Conservation (phyloP, 2,888 invertebrate species). For the Labia minor region DNA sequence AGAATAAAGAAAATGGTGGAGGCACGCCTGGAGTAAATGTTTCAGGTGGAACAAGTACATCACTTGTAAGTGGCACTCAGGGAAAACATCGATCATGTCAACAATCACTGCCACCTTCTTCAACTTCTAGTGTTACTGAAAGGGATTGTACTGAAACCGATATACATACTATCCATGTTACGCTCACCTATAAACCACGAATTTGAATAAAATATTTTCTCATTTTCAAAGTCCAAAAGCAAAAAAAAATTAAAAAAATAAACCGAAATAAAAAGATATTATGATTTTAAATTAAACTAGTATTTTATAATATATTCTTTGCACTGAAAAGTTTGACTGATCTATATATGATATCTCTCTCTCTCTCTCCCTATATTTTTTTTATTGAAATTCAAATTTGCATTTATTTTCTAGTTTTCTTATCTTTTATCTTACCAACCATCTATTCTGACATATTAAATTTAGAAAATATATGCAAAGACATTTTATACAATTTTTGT, state of each 20-base stretch:
- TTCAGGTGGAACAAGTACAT: slow-evolving; percentile 25
- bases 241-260: background rate
- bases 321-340: slow-evolving; percentile 7
- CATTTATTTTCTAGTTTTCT: background rate
- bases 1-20: slow-evolving; percentile 42
- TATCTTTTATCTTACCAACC: no score
- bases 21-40: slow-evolving; percentile 28
- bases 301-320: background rate
- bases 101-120: slow-evolving; percentile 15
- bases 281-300: background rate
- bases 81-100: slow-evolving; percentile 17
- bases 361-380: background rate
- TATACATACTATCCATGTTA: slow-evolving; percentile 41
- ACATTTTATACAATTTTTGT: no score
- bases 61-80: background rate
- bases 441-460: no score
- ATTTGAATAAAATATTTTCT: slow-evolving; percentile 33
- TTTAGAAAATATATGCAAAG: no score
- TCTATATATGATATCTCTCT: background rate
- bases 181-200: slow-evolving; percentile 42
- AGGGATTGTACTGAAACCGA: slow-evolving; percentile 42
- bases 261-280: background rate
- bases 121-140: slow-evolving; percentile 29
- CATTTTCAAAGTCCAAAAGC: slow-evolving; percentile 4
- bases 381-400: background rate